Conservation (phyloP, 2,888 invertebrate species). For the Microchrysa polita region DNA sequence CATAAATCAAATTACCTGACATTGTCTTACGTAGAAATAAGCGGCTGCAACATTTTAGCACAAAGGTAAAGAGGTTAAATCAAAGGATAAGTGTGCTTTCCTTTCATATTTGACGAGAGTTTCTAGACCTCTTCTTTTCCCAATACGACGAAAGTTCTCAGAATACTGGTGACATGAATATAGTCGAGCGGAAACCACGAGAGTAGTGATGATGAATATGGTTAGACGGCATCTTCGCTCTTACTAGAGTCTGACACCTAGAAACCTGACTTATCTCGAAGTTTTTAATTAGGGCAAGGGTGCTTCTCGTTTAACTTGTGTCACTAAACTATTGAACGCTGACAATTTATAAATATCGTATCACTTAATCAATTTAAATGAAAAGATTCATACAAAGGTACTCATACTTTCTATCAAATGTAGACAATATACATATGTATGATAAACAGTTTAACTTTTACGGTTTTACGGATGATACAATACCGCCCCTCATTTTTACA, state of each 20-base stretch:
- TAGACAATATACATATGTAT: no score
- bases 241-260: conserved; percentile 39
- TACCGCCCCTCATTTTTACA: no score
- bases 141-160: background rate
- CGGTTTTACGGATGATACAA: no score
- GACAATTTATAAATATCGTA: conserved; percentile 22
- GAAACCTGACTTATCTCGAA: conserved; percentile 37
- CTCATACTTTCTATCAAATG: no score
- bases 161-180: conserved; percentile 13
- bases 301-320: conserved; percentile 35
- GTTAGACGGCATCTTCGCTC: background rate
- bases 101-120: conserved; percentile 5
- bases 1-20: conserved; percentile 4
- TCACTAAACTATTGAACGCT: conserved; percentile 11
- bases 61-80: conserved; percentile 21
- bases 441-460: no score
- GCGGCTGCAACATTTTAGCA: conserved; percentile 2
- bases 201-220: background rate
- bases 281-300: conserved; percentile 41
- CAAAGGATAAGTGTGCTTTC: conserved; percentile 32
- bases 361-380: no score
- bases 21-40: background rate
- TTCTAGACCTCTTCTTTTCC: conserved; percentile 17
- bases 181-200: background rate
- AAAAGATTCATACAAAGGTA: no score